Evolutionary conservation across 2,113 vertebrate genomes (phyloP).

Genomic region (Rhodinocichla rosea): DNA sequence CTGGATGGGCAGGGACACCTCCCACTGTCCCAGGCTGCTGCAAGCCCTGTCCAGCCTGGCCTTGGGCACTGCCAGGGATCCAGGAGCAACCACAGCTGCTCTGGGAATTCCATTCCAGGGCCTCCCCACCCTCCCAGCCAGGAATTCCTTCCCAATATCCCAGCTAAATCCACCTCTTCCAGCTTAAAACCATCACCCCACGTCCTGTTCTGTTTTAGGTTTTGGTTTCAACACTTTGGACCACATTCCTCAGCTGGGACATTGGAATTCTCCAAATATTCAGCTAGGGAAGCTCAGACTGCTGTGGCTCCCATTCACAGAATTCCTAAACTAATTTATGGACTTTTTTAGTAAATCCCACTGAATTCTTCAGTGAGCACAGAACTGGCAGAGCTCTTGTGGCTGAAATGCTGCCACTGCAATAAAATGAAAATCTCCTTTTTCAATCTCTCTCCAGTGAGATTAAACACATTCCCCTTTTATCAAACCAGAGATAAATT

Average conservation of each 20-base stretch:
- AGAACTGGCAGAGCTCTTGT: background rate
- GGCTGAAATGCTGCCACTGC: background rate
- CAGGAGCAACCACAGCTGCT: background rate
- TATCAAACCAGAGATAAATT: background rate
- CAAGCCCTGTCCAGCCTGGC: accelerated
- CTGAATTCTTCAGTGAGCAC: background rate
- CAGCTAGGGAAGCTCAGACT: background rate
- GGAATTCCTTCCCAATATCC: background rate
- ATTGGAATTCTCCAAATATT: background rate
- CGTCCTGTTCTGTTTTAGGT: accelerated
- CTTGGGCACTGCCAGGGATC: background rate
- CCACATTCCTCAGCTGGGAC: background rate
- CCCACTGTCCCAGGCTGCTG: accelerated
- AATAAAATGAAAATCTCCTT: background rate
- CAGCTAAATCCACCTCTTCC: background rate
- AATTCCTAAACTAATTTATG: background rate
- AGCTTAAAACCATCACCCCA: background rate
- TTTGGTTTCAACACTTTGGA: background rate
- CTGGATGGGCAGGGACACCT: background rate
- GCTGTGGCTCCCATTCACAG: background rate
- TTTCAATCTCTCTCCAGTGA: background rate
- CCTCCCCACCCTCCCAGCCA: too few relatives aligned
- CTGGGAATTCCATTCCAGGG: background rate
- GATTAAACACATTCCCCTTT: background rate
- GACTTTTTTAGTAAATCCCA: background rate